Evolutionary conservation across 2,888 invertebrate species (phyloP), one percentile per base, ranked within the genome.

Genomic region (Nysson spinosus): DNA sequence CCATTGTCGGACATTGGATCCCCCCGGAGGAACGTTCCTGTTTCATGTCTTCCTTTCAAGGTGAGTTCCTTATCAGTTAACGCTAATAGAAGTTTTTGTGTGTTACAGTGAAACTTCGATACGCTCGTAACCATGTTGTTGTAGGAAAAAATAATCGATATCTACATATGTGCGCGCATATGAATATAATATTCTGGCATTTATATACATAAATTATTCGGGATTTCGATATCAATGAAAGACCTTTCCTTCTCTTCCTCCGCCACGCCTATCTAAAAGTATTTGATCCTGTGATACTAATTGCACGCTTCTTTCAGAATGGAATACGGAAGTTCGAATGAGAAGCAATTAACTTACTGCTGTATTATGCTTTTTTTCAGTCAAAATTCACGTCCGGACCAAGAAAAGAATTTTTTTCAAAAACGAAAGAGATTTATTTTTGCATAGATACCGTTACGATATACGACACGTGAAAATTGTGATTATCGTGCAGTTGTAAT

Each of bases 11-110:
- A 2, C 91, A 91, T 75, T 93, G 93, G 93, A 93, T 93, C 66
- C 93, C 93, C 5, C 88, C 92, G n/a, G 89, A 90, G 4, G 93
- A 93, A 83, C 88, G 93, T 47, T 92, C 92, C 49, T 89, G 93
- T 54, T 93, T 93, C 82, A 93, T 93, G 93, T 93, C 93, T 39
- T 92, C 92, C 80, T 93, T 93, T 85, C 91, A 93, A 91, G 91
- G 90, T 90, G 85, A 82, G 79, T 71, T 16, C 19, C 39, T 17
- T 40, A 9, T 14, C 14, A n/a, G 7, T 6, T 6, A 17, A 0
- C 0, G 30, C 42, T 39, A 46, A 42, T 9, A 17, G 22, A 34
- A 11, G 71, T 72, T 81, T 83, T 83, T 82, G 66, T 84, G 81
- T 82, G 82, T 86, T 86, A 83, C 85, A 85, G 85, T 82, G 84